Evolutionary conservation across 2,888 invertebrate species (phyloP).

Genomic region (Punctoribates punctum): DNA sequence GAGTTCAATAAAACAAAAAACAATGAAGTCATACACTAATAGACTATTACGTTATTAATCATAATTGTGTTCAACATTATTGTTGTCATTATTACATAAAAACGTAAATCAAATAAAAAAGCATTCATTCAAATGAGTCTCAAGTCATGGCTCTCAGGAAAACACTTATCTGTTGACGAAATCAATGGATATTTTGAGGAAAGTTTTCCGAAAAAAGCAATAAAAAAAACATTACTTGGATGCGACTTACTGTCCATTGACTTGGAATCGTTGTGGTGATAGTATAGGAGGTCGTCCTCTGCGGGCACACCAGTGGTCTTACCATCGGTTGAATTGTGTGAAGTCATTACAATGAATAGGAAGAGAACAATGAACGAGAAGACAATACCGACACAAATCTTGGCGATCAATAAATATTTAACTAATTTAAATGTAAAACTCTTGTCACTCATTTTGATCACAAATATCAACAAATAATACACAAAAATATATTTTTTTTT

Average conservation of each 20-base stretch:
- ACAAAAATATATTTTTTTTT: neutral
- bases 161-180: neutral
- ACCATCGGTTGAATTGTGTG: slow-evolving; percentile 4
- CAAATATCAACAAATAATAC: neutral
- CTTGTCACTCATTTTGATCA: slow-evolving; percentile 19
- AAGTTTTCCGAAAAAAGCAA: neutral
- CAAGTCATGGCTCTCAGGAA: no score
- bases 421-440: slow-evolving; percentile 19
- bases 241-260: neutral
- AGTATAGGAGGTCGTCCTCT: neutral
- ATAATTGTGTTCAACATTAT: neutral
- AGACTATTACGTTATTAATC: neutral
- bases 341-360: slow-evolving; percentile 14
- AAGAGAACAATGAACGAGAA: slow-evolving; percentile 15
- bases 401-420: slow-evolving; percentile 25
- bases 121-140: neutral
- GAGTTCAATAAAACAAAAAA: neutral
- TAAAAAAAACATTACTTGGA: neutral
- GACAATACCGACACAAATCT: slow-evolving; percentile 17
- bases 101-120: neutral
- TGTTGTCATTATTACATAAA: neutral
- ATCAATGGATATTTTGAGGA: neutral
- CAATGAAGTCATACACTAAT: neutral
- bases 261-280: neutral
- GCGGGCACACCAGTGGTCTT: neutral